Conservation (phyloP, 2,888 invertebrate genomes). For the Aspidapion aeneum region DNA sequence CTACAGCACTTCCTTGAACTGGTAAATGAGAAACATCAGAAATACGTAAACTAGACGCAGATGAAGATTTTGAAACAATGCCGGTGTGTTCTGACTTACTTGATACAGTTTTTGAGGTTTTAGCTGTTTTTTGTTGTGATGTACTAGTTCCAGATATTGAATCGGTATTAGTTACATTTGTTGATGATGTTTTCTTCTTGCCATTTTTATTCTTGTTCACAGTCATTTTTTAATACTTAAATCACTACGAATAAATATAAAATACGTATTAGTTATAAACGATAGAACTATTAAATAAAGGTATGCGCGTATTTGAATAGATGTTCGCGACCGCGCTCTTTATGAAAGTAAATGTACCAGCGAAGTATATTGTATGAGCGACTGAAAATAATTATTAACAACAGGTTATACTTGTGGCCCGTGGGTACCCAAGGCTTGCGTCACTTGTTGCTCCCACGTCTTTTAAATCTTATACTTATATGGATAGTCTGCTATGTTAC, state of each 20-base stretch:
- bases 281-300: slow-evolving; percentile 14
- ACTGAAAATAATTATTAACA: slow-evolving; percentile 26
- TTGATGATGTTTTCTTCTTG: slow-evolving; percentile 37
- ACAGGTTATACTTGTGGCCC: slow-evolving; percentile 31
- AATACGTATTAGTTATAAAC: slow-evolving; percentile 16
- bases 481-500: slow-evolving; percentile 27
- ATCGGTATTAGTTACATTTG: slow-evolving; percentile 24
- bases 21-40: slow-evolving; percentile 46
- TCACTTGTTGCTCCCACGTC: slow-evolving; percentile 39
- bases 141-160: background rate
- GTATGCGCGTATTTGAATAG: slow-evolving; percentile 21
- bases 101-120: slow-evolving; percentile 37
- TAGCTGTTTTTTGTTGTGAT: slow-evolving; percentile 33
- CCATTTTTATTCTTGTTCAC: slow-evolving; percentile 40
- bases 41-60: slow-evolving; percentile 44
- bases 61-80: slow-evolving; percentile 42
- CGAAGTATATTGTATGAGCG: slow-evolving; percentile 23
- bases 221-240: slow-evolving; percentile 36
- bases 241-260: slow-evolving; percentile 25
- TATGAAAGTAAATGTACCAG: slow-evolving; percentile 33
- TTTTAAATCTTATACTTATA: slow-evolving; percentile 42
- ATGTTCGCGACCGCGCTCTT: slow-evolving; percentile 32
- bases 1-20: slow-evolving; percentile 38
- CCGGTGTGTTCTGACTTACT: slow-evolving; percentile 30
- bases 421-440: slow-evolving; percentile 31